Conservation (phyloP, 2,888 invertebrate genomes). For the Caradrina kadenii region DNA sequence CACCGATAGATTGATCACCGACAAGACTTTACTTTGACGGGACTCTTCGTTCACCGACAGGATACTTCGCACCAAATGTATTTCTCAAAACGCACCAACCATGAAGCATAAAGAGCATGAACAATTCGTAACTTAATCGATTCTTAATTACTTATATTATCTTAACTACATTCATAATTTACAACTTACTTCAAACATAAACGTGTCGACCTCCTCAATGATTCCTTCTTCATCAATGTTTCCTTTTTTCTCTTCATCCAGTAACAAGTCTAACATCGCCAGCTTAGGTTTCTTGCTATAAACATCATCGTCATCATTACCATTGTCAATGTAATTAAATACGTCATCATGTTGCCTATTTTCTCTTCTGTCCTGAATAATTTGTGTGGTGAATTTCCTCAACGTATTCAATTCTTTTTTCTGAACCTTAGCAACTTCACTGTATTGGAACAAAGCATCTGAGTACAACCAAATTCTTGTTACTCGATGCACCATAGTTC, state of each 20-base stretch:
- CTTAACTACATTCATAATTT: no score
- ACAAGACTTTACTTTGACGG: no score
- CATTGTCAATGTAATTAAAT: slow-evolving; percentile 19
- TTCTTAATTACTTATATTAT: no score
- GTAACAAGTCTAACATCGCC: slow-evolving; percentile 92
- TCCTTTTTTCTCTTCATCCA: slow-evolving; percentile 90
- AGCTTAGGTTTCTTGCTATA: slow-evolving; percentile 84
- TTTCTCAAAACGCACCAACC: no score
- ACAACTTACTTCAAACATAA: slow-evolving; percentile 92
- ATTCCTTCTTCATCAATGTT: slow-evolving; percentile 90
- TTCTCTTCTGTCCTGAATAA: slow-evolving; percentile 81
- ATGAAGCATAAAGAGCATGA: no score
- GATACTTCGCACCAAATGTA: no score
- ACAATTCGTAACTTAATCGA: no score
- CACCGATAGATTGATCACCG: no score
- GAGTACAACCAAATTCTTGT: slow-evolving; percentile 58
- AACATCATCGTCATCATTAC: slow-evolving; percentile 51
- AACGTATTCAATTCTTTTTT: slow-evolving; percentile 76
- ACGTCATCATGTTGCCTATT: slow-evolving; percentile 53
- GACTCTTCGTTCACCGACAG: no score
- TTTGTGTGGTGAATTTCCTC: slow-evolving; percentile 87
- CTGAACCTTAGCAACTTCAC: slow-evolving; percentile 28
- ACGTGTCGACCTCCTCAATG: slow-evolving; percentile 93
- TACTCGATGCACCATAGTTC: slow-evolving; percentile 51
- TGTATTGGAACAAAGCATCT: slow-evolving; percentile 36